A percentile compares a stretch with the other conserved stretches of the same genome.
phyloP scores from a whole-genome alignment of 1,140 invertebrate species.

The Apis florea region DNA sequence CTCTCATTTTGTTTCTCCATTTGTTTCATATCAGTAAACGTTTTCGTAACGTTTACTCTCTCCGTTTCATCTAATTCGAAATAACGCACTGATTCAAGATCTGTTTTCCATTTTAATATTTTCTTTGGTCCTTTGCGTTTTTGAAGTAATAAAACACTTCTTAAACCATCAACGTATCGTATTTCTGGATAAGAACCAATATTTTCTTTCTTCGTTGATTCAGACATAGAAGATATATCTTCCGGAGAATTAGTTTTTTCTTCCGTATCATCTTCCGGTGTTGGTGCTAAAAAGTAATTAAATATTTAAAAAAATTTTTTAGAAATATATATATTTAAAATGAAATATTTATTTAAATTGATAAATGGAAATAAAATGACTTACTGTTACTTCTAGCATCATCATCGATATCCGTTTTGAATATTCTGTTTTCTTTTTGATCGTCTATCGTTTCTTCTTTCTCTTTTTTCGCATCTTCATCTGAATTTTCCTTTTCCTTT shows the following conservation, averaged over 20 bases:
- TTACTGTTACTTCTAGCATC: constrained; percentile 67
- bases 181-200: constrained; percentile 63
- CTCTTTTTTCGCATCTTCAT: constrained; percentile 73
- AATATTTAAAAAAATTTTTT: neutral
- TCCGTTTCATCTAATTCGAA: constrained; percentile 97
- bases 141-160: constrained; percentile 85
- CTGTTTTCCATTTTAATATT: constrained; percentile 90
- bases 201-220: constrained; percentile 62
- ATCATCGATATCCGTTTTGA: constrained; percentile 58
- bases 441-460: constrained; percentile 69
- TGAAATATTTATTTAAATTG: neutral
- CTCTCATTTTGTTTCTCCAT: constrained; percentile 93
- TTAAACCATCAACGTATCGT: constrained; percentile 77
- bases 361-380: constrained; percentile 40
- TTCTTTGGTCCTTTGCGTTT: constrained; percentile 90
- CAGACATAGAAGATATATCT: constrained; percentile 58
- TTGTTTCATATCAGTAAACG: constrained; percentile 95
- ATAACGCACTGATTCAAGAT: constrained; percentile 90
- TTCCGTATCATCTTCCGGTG: constrained; percentile 66
- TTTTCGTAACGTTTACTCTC: constrained; percentile 95
- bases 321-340: neutral
- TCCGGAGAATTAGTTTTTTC: constrained; percentile 67
- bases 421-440: constrained; percentile 68
- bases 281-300: constrained; percentile 62
- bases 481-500: constrained; percentile 72